Evolutionary conservation across 1,140 invertebrate species (phyloP).

Genomic region (Hyles euphorbiae): DNA sequence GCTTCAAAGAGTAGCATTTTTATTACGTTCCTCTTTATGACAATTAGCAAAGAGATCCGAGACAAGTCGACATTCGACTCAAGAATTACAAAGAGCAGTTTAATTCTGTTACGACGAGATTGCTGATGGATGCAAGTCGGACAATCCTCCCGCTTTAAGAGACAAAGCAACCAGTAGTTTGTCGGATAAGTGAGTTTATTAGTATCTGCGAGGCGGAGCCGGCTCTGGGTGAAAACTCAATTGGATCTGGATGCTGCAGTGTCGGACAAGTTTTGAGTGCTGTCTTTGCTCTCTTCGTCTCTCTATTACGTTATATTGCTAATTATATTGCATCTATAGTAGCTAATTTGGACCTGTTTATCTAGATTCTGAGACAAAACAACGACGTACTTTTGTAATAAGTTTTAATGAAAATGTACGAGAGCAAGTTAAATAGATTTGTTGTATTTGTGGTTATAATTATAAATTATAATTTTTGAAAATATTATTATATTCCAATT

Average conservation of each 20-base stretch:
- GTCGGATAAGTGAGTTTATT: slow-evolving; percentile 52
- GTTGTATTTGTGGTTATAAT: no score
- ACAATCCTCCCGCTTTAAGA: slow-evolving; percentile 43
- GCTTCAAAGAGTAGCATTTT: slow-evolving; percentile 70
- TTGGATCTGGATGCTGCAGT: slow-evolving; percentile 36
- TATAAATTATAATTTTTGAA: no score
- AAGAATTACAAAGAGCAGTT: slow-evolving; percentile 51
- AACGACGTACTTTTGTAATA: no score
- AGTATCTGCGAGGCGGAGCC: slow-evolving; percentile 30
- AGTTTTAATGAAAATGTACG: no score
- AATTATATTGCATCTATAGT: no score
- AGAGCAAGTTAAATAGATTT: no score
- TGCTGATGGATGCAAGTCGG: slow-evolving; percentile 54
- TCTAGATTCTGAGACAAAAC: no score
- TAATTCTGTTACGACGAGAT: slow-evolving; percentile 59
- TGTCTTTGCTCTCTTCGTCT: slow-evolving; percentile 9
- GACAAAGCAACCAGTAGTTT: slow-evolving; percentile 49
- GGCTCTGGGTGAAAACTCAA: slow-evolving; percentile 39
- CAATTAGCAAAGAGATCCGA: slow-evolving; percentile 62
- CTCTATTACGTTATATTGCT: background rate
- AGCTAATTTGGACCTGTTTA: no score
- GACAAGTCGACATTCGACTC: slow-evolving; percentile 49
- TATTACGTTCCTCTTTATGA: slow-evolving; percentile 66
- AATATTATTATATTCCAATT: no score
- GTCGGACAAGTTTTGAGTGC: slow-evolving; percentile 32